Conservation (phyloP, 2,113 vertebrate species). For the Desmodus rotundus region DNA sequence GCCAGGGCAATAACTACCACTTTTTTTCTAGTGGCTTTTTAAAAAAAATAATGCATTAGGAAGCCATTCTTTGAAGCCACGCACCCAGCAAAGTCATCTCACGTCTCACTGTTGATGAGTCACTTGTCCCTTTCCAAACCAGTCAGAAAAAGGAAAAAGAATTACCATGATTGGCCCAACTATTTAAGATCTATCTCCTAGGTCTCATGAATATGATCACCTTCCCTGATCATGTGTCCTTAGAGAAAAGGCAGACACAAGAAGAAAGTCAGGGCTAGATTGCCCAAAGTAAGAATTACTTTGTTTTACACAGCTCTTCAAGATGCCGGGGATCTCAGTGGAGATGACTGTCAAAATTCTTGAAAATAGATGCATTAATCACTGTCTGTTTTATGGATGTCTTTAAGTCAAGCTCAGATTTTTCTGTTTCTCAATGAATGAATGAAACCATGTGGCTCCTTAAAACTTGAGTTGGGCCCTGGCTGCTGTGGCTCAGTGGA, state of each 20-base stretch:
- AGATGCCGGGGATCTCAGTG: background rate
- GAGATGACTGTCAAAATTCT: background rate
- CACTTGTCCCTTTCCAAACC: background rate
- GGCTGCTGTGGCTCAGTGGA: too few relatives aligned
- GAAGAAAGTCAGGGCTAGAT: background rate
- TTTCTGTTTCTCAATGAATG: background rate
- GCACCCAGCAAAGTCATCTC: background rate
- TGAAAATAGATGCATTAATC: background rate
- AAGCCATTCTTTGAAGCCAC: constrained; percentile 19
- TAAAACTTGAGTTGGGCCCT: background rate
- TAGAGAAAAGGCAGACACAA: background rate
- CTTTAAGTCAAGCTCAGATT: background rate
- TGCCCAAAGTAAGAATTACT: background rate
- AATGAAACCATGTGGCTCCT: background rate
- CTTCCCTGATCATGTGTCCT: background rate
- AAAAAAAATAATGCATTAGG: background rate
- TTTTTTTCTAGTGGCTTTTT: background rate
- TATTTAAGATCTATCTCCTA: background rate
- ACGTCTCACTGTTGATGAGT: background rate
- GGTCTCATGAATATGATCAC: background rate
- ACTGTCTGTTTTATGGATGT: background rate
- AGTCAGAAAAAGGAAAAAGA: background rate
- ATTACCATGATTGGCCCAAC: background rate
- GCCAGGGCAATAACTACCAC: background rate
- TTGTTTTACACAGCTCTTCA: background rate